phyloP scores from a whole-genome alignment of 2,797 vertebrate genomes.

The Neopelma chrysocephalum region DNA sequence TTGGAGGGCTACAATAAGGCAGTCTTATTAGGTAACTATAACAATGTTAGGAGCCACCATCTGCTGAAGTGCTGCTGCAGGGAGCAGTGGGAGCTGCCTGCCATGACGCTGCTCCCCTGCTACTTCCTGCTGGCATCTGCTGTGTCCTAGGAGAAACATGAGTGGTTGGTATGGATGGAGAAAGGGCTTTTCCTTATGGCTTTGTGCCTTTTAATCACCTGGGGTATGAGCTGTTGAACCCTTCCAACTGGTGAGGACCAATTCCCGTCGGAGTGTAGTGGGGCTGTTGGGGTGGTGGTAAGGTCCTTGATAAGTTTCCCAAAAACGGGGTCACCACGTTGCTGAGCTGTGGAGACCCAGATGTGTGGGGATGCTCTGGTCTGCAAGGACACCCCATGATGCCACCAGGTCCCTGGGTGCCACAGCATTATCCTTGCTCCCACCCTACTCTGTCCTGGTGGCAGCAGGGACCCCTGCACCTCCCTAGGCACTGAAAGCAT shows the following conservation, averaged over 20 bases:
- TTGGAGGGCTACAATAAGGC: slow-evolving; percentile 28
- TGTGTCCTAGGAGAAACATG: neutral
- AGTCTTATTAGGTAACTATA: slow-evolving; percentile 47
- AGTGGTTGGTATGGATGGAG: neutral
- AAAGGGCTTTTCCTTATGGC: neutral
- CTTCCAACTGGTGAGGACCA: neutral
- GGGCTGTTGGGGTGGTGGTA: neutral
- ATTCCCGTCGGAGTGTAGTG: rapidly evolving
- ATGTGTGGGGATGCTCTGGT: neutral
- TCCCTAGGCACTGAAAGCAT: neutral
- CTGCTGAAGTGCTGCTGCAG: slow-evolving; percentile 1
- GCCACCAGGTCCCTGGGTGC: neutral
- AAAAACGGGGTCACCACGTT: neutral
- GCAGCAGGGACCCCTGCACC: neutral
- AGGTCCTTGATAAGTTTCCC: neutral
- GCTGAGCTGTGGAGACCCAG: neutral
- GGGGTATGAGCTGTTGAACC: neutral
- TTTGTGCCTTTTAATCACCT: neutral
- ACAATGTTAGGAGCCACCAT: neutral
- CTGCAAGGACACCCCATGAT: neutral
- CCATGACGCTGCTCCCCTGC: neutral
- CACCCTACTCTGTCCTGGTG: neutral
- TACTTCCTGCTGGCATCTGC: neutral
- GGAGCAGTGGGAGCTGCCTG: neutral
- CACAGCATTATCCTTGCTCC: neutral